Evolutionary conservation across 2,113 vertebrate genomes (phyloP), one percentile per base, ranked within the genome.

Genomic region (Ochotona curzoniae): DNA sequence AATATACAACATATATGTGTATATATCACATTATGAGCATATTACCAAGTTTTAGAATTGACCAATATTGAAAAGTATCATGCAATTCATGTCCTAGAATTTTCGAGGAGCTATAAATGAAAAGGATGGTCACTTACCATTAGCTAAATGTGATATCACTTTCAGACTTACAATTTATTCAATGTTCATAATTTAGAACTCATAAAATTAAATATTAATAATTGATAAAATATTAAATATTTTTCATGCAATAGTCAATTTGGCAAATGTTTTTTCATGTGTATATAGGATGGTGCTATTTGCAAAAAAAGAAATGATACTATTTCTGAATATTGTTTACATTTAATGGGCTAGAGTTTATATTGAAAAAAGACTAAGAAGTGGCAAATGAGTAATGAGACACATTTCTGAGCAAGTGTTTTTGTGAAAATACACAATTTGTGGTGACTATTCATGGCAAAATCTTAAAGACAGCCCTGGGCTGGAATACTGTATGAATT

Each of bases 281-380:
- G 76, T 79, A 57, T 67, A 84, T 87, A 92, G 86, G 25, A 87
- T 51, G 25, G 47, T 93, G 57, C 83, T 87, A 79, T 89, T 94
- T 92, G 87, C 63, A 93, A 64, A 92, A 92, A 71, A 92, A 91
- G 14, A 96, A 93, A 21, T 61, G 44, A 94, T 23, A 17, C 57
- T 89, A 47, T 91, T 91, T 87, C 87, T 81, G 80, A 93, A 54
- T 94, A 23, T n/a, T 86, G 23, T 91, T 96, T 89, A 91, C 76
- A 89, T 66, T 30, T 94, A 61, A 63, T 89, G 63, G 10, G 67
- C 64, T 80, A 69, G 67, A 81, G 32, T 85, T 87, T 63, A 96
- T 30, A 64, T 17, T 89, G 57, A 64, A 94, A 96, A 96, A 67
- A 84, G 38, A 91, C 87, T 44, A 70, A 93, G 81, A 95, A 89